Percentiles rank a stretch among this genome's conserved stretches.
phyloP scores from a whole-genome alignment of 2,888 invertebrate genomes.

The Aplocera efformata region DNA sequence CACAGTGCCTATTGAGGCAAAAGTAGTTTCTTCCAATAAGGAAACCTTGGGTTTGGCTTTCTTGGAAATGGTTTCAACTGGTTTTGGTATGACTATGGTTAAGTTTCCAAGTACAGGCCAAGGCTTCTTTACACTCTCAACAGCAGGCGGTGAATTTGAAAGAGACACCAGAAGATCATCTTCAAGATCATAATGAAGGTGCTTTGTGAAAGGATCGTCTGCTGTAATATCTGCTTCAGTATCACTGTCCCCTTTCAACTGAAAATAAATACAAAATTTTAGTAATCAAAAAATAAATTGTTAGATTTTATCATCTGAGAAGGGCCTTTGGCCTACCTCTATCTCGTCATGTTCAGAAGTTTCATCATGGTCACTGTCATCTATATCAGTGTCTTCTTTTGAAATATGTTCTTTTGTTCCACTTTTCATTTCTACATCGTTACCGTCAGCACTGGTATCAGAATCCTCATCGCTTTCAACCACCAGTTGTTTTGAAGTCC shows the following conservation, averaged over 20 bases:
- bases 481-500: conserved; percentile 33
- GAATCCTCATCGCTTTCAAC: conserved; percentile 53
- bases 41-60: conserved; percentile 61
- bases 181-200: conserved; percentile 84
- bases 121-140: conserved; percentile 55
- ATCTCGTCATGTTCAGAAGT: conserved; percentile 26
- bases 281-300: background rate
- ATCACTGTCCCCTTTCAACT: conserved; percentile 42
- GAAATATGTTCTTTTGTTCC: background rate
- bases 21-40: conserved; percentile 79
- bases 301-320: background rate
- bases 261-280: conserved; percentile 23
- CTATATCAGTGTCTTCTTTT: conserved; percentile 1
- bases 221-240: conserved; percentile 40
- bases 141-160: conserved; percentile 67
- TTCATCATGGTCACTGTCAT: conserved; percentile 21
- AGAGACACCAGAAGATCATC: conserved; percentile 82
- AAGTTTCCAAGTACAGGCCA: conserved; percentile 85
- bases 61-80: conserved; percentile 44
- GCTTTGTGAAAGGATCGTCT: conserved; percentile 85
- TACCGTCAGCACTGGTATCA: conserved; percentile 16
- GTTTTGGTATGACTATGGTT: conserved; percentile 79
- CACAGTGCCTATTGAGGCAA: conserved; percentile 74
- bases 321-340: conserved; percentile 25
- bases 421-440: conserved; percentile 10